These are phyloP conservation scores for Macropus fuliginosus DNA, from an alignment of 2,797 vertebrate species.

Conservation along the genomic window DNA sequence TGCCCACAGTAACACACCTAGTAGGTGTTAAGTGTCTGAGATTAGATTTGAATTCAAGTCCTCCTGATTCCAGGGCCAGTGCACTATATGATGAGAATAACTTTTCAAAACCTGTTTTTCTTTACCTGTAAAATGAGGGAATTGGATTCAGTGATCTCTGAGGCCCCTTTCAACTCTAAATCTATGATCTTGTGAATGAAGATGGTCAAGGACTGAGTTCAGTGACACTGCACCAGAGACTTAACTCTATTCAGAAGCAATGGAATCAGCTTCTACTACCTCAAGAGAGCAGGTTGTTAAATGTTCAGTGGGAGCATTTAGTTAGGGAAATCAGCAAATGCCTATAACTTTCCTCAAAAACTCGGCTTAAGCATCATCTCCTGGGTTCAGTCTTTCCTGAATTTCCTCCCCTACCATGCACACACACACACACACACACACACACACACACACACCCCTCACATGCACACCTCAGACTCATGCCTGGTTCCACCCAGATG, in stretches of 20 bases:
- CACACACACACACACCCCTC: too few relatives aligned
- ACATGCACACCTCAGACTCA: too few relatives aligned
- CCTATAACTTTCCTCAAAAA: not conserved
- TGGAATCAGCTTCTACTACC: not conserved
- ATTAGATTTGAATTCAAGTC: not conserved
- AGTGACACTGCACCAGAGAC: not conserved
- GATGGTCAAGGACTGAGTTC: not conserved
- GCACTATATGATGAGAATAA: not conserved
- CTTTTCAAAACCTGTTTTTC: not conserved
- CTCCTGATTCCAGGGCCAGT: not conserved
- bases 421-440: too few relatives aligned
- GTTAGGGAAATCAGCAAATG: not conserved
- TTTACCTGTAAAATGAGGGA: not conserved
- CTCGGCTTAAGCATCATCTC: not conserved
- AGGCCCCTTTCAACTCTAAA: not conserved
- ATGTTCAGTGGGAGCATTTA: not conserved
- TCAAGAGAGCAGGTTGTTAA: not conserved
- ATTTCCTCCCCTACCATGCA: not conserved
- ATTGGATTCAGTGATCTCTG: not conserved
- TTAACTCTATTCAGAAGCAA: not conserved
- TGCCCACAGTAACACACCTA: not conserved
- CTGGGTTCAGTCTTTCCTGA: not conserved
- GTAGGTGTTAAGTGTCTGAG: too few relatives aligned
- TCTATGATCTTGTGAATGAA: not conserved
- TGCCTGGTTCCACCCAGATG: not conserved